Evolutionary conservation across 30 jellyfish, hydroid and myxozoan genomes (phyloP), one percentile per base, ranked within the genome.

Genomic region (Chironex yamaguchii): DNA sequence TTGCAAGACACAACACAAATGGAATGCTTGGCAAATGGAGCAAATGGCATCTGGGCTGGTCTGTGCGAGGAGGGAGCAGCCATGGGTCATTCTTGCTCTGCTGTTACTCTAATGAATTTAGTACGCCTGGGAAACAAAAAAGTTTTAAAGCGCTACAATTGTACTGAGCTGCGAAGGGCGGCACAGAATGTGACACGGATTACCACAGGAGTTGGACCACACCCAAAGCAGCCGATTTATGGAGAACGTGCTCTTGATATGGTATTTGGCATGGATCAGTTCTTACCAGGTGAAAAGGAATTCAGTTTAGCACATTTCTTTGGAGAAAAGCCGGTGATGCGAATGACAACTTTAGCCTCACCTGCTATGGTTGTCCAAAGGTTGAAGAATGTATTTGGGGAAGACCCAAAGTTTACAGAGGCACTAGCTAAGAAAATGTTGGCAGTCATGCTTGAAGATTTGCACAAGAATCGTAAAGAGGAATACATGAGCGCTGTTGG

Each of bases 31-130:
- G 96, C 87, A 21, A 73, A 87, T 67, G 96, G 96, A 21, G 96
- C 96, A 25, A 79, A 87, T 62, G 96, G 96, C 17, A 76, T 87
- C 24, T 87, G 96, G 96, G 96, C 96, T 14, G 89, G 96, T 21
- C 30, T 87, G n/a, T 69, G 88, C 88, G 91, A 69, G 36, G 96
- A 87, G 52, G 96, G 96, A 0, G 96, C 96, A 0, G 17, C 91
- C 6, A 76, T 87, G 96, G 96, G 96, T 11, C 96, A 87, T 36
- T 87, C 96, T 17, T 54, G 84, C 49, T 87, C 96, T 6, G 28
- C 83, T 0, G 71, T 76, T 20, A 87, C 96, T 11, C 49, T 87
- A 12, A 21, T 87, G 66, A 87, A 87, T 29, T 82, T 87, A 77
- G 68, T 87, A 24, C 81, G 96, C 2, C 53, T 87, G 79, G 96